Evolutionary conservation across 2,888 invertebrate genomes (phyloP).

Genomic region (Eristalis arbustorum): DNA sequence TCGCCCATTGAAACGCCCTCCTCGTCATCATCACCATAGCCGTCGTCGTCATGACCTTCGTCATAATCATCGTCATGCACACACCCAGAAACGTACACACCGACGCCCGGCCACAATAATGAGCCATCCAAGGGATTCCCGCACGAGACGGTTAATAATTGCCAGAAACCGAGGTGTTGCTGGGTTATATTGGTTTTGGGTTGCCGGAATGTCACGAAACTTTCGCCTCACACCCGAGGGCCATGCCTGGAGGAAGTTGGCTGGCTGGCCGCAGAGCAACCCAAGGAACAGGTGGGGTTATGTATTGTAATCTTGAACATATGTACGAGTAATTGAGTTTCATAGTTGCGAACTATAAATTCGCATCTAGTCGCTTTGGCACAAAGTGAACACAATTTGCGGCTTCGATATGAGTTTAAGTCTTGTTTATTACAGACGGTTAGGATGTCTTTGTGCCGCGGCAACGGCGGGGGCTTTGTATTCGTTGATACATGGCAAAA

Average conservation of each 20-base stretch:
- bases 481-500: neutral
- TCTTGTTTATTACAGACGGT: neutral
- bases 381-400: neutral
- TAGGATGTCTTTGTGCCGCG: neutral
- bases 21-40: neutral
- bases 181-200: slow-evolving; percentile 25
- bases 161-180: slow-evolving; percentile 29
- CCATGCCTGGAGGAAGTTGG: neutral
- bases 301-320: neutral
- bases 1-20: slow-evolving; percentile 7
- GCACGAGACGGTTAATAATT: slow-evolving; percentile 46
- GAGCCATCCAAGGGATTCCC: slow-evolving; percentile 12
- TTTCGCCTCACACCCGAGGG: neutral
- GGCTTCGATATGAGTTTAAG: slow-evolving; percentile 9
- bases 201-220: neutral
- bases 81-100: slow-evolving; percentile 3
- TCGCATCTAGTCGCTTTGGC: slow-evolving; percentile 15
- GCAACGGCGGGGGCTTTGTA: neutral
- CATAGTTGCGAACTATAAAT: slow-evolving; percentile 28
- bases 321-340: slow-evolving; percentile 22
- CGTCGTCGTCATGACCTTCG: slow-evolving; percentile 26
- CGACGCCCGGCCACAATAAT: neutral
- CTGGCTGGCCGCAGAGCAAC: neutral
- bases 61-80: slow-evolving; percentile 29
- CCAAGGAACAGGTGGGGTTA: neutral